These are phyloP conservation scores for Leptopilina syphax DNA, from an alignment of 2,888 invertebrate genomes.

Conservation along the genomic window DNA sequence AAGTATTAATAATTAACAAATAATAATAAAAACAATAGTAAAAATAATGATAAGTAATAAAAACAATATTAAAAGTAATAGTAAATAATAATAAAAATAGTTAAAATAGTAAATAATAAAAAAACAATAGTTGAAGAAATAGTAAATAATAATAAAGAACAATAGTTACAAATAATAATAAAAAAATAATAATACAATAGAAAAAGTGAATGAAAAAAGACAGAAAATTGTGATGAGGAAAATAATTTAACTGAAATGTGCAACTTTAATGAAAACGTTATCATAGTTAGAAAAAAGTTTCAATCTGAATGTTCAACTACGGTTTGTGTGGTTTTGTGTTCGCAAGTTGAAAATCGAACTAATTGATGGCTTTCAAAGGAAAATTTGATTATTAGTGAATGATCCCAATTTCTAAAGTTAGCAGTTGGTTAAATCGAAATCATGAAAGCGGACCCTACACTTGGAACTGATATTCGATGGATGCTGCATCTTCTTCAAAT, in stretches of 20 bases:
- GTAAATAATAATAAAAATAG: too few relatives aligned
- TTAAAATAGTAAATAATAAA: too few relatives aligned
- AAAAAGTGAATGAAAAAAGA: neutral
- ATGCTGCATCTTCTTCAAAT: slow-evolving; percentile 43
- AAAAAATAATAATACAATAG: too few relatives aligned
- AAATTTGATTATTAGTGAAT: slow-evolving; percentile 24
- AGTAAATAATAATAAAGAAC: too few relatives aligned
- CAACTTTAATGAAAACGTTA: neutral
- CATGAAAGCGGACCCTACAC: slow-evolving; percentile 35
- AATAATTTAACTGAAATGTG: slow-evolving; percentile 1
- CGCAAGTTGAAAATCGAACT: slow-evolving; percentile 1
- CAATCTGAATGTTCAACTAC: neutral
- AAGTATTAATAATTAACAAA: too few relatives aligned
- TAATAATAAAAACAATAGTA: too few relatives aligned
- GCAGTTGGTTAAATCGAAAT: slow-evolving; percentile 21
- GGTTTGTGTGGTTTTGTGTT: slow-evolving; percentile 13
- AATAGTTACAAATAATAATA: too few relatives aligned
- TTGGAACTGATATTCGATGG: slow-evolving; percentile 52
- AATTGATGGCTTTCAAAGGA: slow-evolving; percentile 2
- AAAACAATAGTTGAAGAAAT: too few relatives aligned
- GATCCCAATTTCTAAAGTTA: slow-evolving; percentile 5
- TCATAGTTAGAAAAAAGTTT: neutral
- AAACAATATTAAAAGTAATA: too few relatives aligned
- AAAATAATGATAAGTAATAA: too few relatives aligned
- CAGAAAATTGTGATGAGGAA: neutral